Evolutionary conservation across 2,888 invertebrate species (phyloP).

Genomic region (Aphidoletes aphidimyza): DNA sequence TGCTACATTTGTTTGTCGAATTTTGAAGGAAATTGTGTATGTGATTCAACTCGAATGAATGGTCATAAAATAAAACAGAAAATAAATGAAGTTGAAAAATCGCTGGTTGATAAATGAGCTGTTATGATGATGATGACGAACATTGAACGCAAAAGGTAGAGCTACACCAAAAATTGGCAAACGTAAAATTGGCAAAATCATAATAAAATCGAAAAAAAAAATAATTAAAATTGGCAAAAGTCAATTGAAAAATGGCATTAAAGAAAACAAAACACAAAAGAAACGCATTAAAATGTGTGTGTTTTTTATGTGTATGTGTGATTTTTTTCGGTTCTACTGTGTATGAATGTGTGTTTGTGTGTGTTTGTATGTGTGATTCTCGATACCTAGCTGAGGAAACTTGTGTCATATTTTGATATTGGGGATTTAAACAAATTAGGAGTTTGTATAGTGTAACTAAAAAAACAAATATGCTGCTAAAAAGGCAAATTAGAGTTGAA

Average conservation of each 20-base stretch:
- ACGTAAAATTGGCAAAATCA: too few relatives aligned
- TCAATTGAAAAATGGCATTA: background rate
- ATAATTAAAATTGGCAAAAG: too few relatives aligned
- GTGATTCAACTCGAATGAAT: constrained; percentile 29
- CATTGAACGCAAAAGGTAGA: too few relatives aligned
- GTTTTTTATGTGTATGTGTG: background rate
- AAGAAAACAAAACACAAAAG: background rate
- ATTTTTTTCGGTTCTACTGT: background rate
- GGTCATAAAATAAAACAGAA: background rate
- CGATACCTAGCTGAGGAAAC: constrained; percentile 36
- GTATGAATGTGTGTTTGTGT: background rate
- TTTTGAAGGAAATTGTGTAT: constrained; percentile 13
- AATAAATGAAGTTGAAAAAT: background rate
- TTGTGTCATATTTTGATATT: background rate
- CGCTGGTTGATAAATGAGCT: background rate
- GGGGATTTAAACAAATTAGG: background rate
- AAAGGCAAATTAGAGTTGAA: constrained; percentile 17
- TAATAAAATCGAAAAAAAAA: too few relatives aligned
- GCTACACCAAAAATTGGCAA: too few relatives aligned
- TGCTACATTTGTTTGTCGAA: background rate
- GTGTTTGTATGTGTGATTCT: background rate
- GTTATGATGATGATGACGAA: background rate
- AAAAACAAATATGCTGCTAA: background rate
- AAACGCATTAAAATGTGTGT: background rate
- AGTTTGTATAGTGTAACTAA: background rate